Evolutionary conservation across 1,140 invertebrate genomes (phyloP), one percentile per base, ranked within the genome.

Genomic region (Contarinia nasturtii): DNA sequence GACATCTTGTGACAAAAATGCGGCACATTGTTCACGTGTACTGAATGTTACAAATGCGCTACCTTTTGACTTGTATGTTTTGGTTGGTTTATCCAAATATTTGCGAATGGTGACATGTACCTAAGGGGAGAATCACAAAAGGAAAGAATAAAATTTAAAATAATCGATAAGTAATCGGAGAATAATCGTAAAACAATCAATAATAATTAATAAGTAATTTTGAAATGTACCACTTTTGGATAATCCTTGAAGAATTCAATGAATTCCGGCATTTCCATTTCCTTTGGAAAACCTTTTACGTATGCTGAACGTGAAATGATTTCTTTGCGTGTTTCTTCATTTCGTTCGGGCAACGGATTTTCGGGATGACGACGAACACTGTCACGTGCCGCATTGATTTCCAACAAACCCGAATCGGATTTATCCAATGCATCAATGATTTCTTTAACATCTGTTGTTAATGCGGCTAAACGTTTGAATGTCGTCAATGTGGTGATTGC

Each of bases 1-100:
- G 0, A 87, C 53, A 2, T 59, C 55, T 43, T 54, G 45, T 1
- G 54, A 56, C 1, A 64, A 50, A 54, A 83, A 80, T 40, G 67
- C 63, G 52, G 82, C 75, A 14, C 78, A 77, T 53, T 75, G 71
- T 45, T 89, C 85, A 45, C 76, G 67, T 22, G 74, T 81, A 53
- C 76, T 73, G 57, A 92, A 95, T 2, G 82, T 80, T 18, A 81
- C 74, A 68, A 92, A 92, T 44, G 91, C 75, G 7, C 90, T 94
- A 38, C 91, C 91, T 68, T 96, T 87, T 56, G 90, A 91, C 33
- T 72, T 63, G 44, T 70, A 67, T 36, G 72, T 70, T 55, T 82
- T 81, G 7, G 67, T 68, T 7, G 72, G 65, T 49, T 74, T 76
- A 53, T 82, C 78, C 34, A 65, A 62, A 52, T 80, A 85, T 48